Percentiles rank a stretch among this genome's conserved stretches.
Evolutionary conservation across 2,113 vertebrate species (phyloP).

Genomic region (Ceratotherium simum): DNA sequence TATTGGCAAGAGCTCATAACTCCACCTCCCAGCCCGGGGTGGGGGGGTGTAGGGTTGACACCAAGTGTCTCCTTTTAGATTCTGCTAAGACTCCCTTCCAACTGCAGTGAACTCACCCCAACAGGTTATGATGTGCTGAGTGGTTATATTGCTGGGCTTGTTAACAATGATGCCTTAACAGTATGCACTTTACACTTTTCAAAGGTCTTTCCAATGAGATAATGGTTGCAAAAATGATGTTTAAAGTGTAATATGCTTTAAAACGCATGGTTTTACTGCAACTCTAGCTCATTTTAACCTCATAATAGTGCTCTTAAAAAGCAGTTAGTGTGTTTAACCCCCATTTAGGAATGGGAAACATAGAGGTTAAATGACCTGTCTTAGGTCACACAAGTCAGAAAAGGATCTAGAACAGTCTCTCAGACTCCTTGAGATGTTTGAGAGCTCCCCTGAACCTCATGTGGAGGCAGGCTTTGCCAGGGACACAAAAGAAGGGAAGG

Average conservation of each 20-base stretch:
- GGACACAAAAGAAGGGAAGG: background rate
- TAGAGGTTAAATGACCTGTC: background rate
- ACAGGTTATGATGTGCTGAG: constrained; percentile 26
- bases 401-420: constrained; percentile 20
- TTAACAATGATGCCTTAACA: constrained; percentile 43
- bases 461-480: background rate
- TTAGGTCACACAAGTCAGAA: background rate
- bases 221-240: constrained; percentile 23
- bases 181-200: constrained; percentile 69
- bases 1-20: background rate
- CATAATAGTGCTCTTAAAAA: background rate
- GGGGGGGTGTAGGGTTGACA: background rate
- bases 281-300: background rate
- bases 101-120: background rate
- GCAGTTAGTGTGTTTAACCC: background rate
- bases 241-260: background rate
- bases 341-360: background rate
- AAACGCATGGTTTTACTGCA: background rate
- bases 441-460: constrained; percentile 3
- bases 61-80: background rate
- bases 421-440: background rate
- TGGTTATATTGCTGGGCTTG: constrained; percentile 44
- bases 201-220: constrained; percentile 68
- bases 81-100: background rate
- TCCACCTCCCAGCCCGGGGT: background rate